Evolutionary conservation across 2,888 invertebrate genomes (phyloP), one percentile per base, ranked within the genome.

Genomic region (Scotopteryx bipunctaria): DNA sequence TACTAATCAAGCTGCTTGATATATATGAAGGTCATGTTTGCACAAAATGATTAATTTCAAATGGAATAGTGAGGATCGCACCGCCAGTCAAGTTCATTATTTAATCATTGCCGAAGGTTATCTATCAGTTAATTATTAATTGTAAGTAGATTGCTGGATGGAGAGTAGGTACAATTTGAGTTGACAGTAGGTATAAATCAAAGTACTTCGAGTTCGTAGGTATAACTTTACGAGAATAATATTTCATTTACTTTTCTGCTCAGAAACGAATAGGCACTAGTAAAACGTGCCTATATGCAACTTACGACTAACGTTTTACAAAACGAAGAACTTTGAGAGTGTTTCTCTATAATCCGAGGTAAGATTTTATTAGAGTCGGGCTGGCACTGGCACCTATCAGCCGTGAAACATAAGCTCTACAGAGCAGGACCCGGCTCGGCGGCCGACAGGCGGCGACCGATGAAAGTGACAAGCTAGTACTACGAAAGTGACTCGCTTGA

Each of bases 401-500:
- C 15, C n/a, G 25, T 40, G 38, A 38, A 32, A 47, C 32, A 25
- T 33, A 37, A 40, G 25, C 32, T 15, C 32, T 9, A 6, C 32
- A 21, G 27, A n/a, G 19, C 42, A 31, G 15, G 33, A 14, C 27
- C 11, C 16, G 16, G 16, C 25, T n/a, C 5, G 15, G 31, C 48
- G 41, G 43, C 41, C 23, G 47, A 25, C 41, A 40, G 27, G 13
- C 59, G 65, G 66, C 55, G 63, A 61, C 73, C 75, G 81, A 85
- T 78, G 87, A 89, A 89, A 87, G 86, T 83, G 83, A 86, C 84
- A 83, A 78, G 71, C 71, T 69, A 71, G 69, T 45, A 53, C 55
- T 75, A 83, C 78, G 86, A 87, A 86, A 87, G 86, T 85, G 76
- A 79, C 77, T 78, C 67, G 77, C 73, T 83, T 83, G 83, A 87